A percentile compares a stretch with the other conserved stretches of the same genome.
Evolutionary conservation across 2,113 vertebrate species (phyloP).

Genomic region (Chlamydotis undulata): DNA sequence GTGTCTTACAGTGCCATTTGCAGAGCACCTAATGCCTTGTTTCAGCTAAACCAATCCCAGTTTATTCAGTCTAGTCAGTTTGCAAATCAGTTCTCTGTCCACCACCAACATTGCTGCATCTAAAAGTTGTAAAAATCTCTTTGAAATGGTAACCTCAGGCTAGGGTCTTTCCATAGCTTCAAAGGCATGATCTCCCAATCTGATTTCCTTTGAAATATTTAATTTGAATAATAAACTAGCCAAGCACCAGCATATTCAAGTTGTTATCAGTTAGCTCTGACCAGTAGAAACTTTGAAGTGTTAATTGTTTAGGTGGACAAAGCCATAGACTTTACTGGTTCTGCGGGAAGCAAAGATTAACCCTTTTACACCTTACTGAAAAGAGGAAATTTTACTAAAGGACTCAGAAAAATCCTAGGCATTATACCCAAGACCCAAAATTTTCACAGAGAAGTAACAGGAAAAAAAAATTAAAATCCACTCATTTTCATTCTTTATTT

Average conservation of each 20-base stretch:
- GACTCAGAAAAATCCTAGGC: not conserved
- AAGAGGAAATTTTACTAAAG: not conserved
- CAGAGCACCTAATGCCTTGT: not conserved
- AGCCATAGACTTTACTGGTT: not conserved
- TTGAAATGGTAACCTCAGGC: slow-evolving; percentile 32
- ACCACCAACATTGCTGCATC: not conserved
- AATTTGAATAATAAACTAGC: slow-evolving; percentile 53
- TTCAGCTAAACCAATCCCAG: not conserved
- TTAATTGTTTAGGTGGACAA: slow-evolving; percentile 35
- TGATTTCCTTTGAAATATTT: slow-evolving; percentile 42
- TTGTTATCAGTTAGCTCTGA: slow-evolving; percentile 45
- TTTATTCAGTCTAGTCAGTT: not conserved
- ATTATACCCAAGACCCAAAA: not conserved
- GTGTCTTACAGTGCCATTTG: not conserved
- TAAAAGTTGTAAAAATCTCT: slow-evolving; percentile 19
- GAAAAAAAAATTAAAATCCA: not conserved
- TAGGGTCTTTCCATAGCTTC: not conserved
- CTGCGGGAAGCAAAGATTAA: not conserved
- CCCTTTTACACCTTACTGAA: not conserved
- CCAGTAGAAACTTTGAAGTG: slow-evolving; percentile 58
- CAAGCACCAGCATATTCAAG: not conserved
- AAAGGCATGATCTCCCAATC: not conserved
- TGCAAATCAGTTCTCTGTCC: not conserved
- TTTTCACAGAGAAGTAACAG: not conserved
- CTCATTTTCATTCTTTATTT: not conserved